Percentiles rank a stretch among this genome's conserved stretches.
Evolutionary conservation across 2,888 invertebrate genomes (phyloP).

Genomic region (Anoplius nigerrimus): DNA sequence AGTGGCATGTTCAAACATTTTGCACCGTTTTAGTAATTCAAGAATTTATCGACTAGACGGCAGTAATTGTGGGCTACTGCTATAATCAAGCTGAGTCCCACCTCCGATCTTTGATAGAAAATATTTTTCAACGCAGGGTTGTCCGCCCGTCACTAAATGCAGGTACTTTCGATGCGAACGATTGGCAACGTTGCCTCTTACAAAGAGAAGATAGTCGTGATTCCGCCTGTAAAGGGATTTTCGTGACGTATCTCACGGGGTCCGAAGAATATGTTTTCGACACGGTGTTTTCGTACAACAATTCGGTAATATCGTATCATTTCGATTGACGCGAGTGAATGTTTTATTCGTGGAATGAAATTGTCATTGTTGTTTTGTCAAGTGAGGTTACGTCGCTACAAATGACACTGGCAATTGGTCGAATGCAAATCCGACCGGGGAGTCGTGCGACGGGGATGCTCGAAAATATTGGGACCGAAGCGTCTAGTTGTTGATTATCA

Average conservation of each 20-base stretch:
- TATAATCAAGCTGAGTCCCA: too few relatives aligned
- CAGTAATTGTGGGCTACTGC: too few relatives aligned
- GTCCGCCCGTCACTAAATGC: too few relatives aligned
- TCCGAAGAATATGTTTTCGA: constrained; percentile 4
- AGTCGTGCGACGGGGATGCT: constrained; percentile 34
- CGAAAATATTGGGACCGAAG: constrained; percentile 10
- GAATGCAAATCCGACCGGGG: constrained; percentile 25
- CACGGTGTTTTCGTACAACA: constrained; percentile 1
- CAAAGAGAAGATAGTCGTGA: not conserved
- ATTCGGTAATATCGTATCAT: constrained; percentile 5
- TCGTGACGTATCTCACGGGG: not conserved
- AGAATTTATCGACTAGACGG: too few relatives aligned
- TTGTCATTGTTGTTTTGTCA: constrained; percentile 18
- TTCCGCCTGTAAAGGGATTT: not conserved
- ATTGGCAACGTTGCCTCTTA: not conserved
- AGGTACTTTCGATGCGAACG: too few relatives aligned
- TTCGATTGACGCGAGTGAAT: constrained; percentile 16
- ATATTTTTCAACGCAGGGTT: too few relatives aligned
- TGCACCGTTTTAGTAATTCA: too few relatives aligned
- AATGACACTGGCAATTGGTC: constrained; percentile 46
- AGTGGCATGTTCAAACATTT: too few relatives aligned
- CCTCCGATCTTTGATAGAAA: too few relatives aligned
- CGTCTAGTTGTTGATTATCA: constrained; percentile 23
- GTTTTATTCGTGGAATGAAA: constrained; percentile 28
- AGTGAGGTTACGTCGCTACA: constrained; percentile 38